Conservation (phyloP, 2,797 vertebrate genomes). For the Novumbra hubbsi region DNA sequence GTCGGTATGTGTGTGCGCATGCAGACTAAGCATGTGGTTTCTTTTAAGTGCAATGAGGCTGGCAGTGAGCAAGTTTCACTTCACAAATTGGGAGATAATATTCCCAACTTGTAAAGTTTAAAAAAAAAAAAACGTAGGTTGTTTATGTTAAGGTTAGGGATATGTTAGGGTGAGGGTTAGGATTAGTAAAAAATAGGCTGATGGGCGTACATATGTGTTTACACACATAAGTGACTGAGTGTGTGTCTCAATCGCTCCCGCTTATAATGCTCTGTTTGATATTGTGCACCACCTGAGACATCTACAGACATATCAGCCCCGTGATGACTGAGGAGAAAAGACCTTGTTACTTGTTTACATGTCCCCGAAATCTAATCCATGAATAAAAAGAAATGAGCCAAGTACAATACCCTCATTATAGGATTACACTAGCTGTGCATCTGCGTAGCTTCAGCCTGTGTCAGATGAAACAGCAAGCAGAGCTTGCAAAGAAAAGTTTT, state of each 20-base stretch:
- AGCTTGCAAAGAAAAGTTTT: neutral
- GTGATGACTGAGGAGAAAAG: slow-evolving; percentile 18
- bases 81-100: too few relatives aligned
- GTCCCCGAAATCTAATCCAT: slow-evolving; percentile 54
- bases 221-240: neutral
- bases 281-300: neutral
- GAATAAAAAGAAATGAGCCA: slow-evolving; percentile 52
- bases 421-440: slow-evolving; percentile 41
- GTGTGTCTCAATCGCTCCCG: neutral
- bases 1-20: neutral
- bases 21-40: neutral
- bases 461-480: slow-evolving; percentile 27
- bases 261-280: neutral
- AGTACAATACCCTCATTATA: slow-evolving; percentile 45
- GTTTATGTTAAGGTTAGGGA: too few relatives aligned
- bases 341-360: slow-evolving; percentile 26
- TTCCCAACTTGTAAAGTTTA: too few relatives aligned
- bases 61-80: too few relatives aligned
- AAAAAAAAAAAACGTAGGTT: too few relatives aligned
- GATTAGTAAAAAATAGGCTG: too few relatives aligned
- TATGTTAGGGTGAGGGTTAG: too few relatives aligned
- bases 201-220: neutral
- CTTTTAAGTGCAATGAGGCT: neutral
- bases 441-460: slow-evolving; percentile 44
- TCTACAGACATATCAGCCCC: neutral